Evolutionary conservation across 2,888 invertebrate genomes (phyloP).

Genomic region (Pterostichus niger): DNA sequence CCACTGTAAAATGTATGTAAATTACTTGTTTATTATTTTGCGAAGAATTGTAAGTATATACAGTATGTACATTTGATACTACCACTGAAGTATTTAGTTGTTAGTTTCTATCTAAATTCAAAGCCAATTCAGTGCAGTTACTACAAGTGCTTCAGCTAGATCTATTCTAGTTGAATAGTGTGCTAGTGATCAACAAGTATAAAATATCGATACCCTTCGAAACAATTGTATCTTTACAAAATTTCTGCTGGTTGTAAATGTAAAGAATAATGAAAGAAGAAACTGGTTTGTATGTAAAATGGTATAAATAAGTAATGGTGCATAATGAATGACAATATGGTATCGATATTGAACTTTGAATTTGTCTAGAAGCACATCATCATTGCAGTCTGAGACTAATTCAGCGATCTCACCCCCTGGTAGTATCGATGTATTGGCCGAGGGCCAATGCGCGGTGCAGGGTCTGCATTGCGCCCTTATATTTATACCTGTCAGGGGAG

Average conservation of each 20-base stretch:
- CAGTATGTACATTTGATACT: slow-evolving; percentile 65
- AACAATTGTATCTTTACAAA: neutral
- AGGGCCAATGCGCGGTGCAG: slow-evolving; percentile 73
- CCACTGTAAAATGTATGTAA: slow-evolving; percentile 27
- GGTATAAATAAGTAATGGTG: neutral
- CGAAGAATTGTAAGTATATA: neutral
- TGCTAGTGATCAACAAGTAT: slow-evolving; percentile 17
- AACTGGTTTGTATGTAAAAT: neutral
- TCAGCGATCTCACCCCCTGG: slow-evolving; percentile 69
- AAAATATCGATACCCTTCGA: slow-evolving; percentile 52
- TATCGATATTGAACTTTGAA: slow-evolving; percentile 46
- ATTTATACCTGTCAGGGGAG: slow-evolving; percentile 76
- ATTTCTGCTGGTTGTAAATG: too few species aligned
- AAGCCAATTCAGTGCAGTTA: slow-evolving; percentile 65
- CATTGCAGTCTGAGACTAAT: slow-evolving; percentile 24
- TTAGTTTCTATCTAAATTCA: slow-evolving; percentile 59
- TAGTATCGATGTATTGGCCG: slow-evolving; percentile 66
- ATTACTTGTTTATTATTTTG: neutral
- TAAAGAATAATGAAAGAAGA: neutral
- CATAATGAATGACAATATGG: slow-evolving; percentile 22
- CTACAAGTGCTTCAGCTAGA: slow-evolving; percentile 65
- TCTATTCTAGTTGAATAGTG: slow-evolving; percentile 56
- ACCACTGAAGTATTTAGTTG: slow-evolving; percentile 57
- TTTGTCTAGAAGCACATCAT: slow-evolving; percentile 61
- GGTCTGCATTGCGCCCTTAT: slow-evolving; percentile 75